These are phyloP conservation scores for Muscicapa adusta DNA, from an alignment of 2,113 vertebrate species.

Conservation along the genomic window DNA sequence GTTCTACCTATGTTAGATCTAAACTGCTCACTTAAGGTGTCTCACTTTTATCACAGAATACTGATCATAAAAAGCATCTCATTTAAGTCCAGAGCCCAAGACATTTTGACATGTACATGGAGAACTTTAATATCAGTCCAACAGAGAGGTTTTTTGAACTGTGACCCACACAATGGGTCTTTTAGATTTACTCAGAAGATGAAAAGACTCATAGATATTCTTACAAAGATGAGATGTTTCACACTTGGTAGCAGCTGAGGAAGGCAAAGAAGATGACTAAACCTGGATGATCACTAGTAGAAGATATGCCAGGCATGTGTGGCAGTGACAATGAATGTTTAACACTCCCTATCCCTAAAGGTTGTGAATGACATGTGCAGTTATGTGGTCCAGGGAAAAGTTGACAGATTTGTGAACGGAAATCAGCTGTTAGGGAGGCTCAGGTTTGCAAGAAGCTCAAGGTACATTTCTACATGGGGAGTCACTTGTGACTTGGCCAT, in stretches of 20 bases:
- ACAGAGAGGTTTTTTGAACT: background rate
- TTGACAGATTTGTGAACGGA: background rate
- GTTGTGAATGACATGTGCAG: background rate
- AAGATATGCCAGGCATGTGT: background rate
- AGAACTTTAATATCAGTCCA: background rate
- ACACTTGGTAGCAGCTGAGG: background rate
- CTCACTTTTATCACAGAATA: background rate
- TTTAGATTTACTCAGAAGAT: background rate
- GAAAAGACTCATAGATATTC: background rate
- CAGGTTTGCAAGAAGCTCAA: background rate
- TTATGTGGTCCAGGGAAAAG: background rate
- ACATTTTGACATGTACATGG: background rate
- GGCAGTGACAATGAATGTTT: background rate
- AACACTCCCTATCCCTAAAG: background rate
- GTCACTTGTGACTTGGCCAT: background rate
- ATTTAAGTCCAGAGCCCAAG: background rate
- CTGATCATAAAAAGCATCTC: background rate
- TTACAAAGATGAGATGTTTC: background rate
- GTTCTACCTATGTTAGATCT: background rate
- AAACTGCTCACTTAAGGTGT: background rate
- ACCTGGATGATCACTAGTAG: accelerated
- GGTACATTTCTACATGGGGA: background rate
- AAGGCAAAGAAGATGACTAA: background rate
- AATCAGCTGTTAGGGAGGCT: background rate
- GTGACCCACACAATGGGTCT: background rate